Evolutionary conservation across 2,797 vertebrate genomes (phyloP).

Genomic region (Anguilla megastoma): DNA sequence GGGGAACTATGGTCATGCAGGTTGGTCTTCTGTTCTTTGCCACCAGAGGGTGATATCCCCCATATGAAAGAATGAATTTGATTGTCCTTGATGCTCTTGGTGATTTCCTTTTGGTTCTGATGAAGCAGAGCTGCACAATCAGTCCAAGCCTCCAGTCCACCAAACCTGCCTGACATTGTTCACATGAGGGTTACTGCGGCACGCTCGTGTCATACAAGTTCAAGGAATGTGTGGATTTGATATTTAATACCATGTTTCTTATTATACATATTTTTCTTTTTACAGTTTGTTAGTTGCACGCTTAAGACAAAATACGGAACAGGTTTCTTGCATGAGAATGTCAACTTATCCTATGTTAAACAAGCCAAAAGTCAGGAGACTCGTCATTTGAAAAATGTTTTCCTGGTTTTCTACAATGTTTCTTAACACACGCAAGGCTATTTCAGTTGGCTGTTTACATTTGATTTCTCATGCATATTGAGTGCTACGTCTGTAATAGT

Average conservation of each 20-base stretch:
- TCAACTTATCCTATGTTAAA: slow-evolving; percentile 57
- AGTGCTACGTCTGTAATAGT: background rate
- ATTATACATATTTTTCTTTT: slow-evolving; percentile 53
- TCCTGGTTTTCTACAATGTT: background rate
- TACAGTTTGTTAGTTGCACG: slow-evolving; percentile 59
- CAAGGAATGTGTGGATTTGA: slow-evolving; percentile 56
- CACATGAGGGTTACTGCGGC: slow-evolving; percentile 36
- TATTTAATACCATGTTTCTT: slow-evolving; percentile 56
- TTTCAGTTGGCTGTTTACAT: background rate
- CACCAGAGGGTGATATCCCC: slow-evolving; percentile 7
- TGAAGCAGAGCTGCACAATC: background rate
- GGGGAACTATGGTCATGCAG: slow-evolving; percentile 76
- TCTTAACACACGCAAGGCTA: background rate
- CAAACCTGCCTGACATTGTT: slow-evolving; percentile 12
- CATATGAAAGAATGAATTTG: slow-evolving; percentile 27
- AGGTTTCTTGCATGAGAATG: slow-evolving; percentile 55
- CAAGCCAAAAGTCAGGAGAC: slow-evolving; percentile 48
- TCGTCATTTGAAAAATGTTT: background rate
- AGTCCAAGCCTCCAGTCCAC: slow-evolving; percentile 6
- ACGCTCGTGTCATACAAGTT: slow-evolving; percentile 49
- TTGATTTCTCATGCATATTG: background rate
- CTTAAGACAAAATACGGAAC: slow-evolving; percentile 44
- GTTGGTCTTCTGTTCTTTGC: slow-evolving; percentile 51
- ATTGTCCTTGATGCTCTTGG: slow-evolving; percentile 32
- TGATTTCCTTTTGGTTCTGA: slow-evolving; percentile 13